Conservation (phyloP, 1,140 invertebrate species). For the Atopsyche davidsoni region DNA sequence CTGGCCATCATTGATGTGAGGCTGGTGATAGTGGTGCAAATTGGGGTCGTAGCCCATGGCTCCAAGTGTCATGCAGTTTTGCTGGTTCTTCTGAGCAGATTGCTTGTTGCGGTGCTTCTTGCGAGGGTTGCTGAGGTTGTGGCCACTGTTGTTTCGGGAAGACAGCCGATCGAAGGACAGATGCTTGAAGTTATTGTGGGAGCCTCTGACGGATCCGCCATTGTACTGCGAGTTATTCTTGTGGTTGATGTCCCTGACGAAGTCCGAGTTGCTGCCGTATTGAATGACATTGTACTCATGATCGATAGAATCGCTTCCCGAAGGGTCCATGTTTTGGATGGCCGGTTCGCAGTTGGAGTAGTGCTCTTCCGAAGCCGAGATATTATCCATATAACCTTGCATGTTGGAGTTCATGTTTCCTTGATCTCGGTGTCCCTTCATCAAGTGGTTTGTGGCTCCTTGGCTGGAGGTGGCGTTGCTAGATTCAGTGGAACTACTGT, state of each 20-base stretch:
- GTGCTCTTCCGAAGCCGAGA: slow-evolving; percentile 45
- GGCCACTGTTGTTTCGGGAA: slow-evolving; percentile 39
- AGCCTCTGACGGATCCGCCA: slow-evolving; percentile 42
- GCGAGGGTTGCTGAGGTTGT: slow-evolving; percentile 40
- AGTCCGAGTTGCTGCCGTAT: slow-evolving; percentile 46
- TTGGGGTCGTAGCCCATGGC: slow-evolving; percentile 46
- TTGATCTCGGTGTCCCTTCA: slow-evolving; percentile 42
- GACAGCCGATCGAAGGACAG: slow-evolving; percentile 47
- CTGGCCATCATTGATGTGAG: slow-evolving; percentile 42
- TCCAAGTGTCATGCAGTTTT: slow-evolving; percentile 47
- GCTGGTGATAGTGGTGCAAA: slow-evolving; percentile 46
- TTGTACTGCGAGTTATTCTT: slow-evolving; percentile 34
- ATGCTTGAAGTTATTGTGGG: slow-evolving; percentile 47
- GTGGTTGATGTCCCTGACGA: slow-evolving; percentile 45
- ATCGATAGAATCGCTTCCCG: slow-evolving; percentile 42
- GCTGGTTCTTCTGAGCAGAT: slow-evolving; percentile 41
- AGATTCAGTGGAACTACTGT: slow-evolving; percentile 48
- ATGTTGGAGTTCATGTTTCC: slow-evolving; percentile 31
- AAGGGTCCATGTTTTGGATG: slow-evolving; percentile 41
- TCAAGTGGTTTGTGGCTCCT: slow-evolving; percentile 46
- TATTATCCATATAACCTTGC: slow-evolving; percentile 39
- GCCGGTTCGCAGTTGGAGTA: slow-evolving; percentile 49
- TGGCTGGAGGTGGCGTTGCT: slow-evolving; percentile 47
- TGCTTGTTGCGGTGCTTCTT: slow-evolving; percentile 47
- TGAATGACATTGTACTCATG: slow-evolving; percentile 50